Evolutionary conservation across 2,113 vertebrate species (phyloP).

Genomic region (Peromyscus leucopus): DNA sequence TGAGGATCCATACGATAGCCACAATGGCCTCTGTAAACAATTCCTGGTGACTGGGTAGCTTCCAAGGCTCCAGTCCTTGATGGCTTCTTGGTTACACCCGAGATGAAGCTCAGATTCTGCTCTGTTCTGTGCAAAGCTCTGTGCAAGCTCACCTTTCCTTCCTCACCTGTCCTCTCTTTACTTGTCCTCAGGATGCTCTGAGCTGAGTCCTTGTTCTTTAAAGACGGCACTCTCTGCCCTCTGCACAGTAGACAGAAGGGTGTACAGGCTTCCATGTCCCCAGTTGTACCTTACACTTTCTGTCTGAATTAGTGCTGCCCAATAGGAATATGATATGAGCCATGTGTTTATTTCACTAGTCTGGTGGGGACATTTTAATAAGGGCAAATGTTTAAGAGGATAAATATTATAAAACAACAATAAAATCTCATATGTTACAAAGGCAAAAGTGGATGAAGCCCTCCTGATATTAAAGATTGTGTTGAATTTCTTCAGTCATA

Average conservation of each 20-base stretch:
- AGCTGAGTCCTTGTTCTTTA: not conserved
- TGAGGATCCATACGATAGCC: no score
- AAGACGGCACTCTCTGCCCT: not conserved
- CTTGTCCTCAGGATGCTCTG: not conserved
- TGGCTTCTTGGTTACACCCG: not conserved
- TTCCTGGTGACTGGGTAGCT: not conserved
- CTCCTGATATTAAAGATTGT: not conserved
- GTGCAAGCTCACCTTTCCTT: not conserved
- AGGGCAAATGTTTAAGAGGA: not conserved
- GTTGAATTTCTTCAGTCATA: not conserved
- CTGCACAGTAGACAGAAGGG: not conserved
- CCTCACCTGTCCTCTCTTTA: fast-evolving
- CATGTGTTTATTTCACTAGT: not conserved
- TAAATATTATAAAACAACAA: not conserved
- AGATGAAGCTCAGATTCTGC: not conserved
- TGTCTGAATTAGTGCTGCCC: not conserved
- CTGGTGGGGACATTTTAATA: not conserved
- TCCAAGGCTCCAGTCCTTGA: not conserved
- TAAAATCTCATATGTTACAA: not conserved
- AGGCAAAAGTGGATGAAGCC: not conserved
- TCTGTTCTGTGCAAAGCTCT: not conserved
- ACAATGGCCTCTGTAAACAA: not conserved
- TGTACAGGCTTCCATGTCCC: not conserved
- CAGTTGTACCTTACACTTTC: not conserved
- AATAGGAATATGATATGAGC: not conserved